Percentiles rank a stretch among this genome's conserved stretches.
Conservation (phyloP, 2,888 invertebrate species). For the Taenaris catops region DNA sequence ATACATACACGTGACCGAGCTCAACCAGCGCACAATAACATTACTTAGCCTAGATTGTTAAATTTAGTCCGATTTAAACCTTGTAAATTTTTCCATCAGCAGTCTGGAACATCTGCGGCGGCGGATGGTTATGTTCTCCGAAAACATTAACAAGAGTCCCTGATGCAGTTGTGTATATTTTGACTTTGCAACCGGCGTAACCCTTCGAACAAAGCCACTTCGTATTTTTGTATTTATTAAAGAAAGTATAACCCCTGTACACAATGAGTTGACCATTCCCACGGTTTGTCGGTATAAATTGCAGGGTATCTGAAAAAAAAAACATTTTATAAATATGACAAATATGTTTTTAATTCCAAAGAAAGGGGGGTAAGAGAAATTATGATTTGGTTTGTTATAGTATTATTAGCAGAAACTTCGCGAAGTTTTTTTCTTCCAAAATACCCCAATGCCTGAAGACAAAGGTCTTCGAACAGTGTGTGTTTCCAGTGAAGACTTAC, state of each 20-base stretch:
- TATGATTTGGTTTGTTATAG: too few species aligned
- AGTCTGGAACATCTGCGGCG: background rate
- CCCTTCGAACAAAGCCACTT: conserved; percentile 8
- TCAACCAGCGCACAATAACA: too few species aligned
- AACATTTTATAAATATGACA: too few species aligned
- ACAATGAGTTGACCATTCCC: conserved; percentile 3
- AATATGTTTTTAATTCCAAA: too few species aligned
- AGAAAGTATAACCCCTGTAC: conserved; percentile 9
- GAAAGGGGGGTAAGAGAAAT: too few species aligned
- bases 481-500: too few species aligned
- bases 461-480: too few species aligned
- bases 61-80: background rate
- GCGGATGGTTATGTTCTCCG: conserved; percentile 2
- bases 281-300: conserved; percentile 4
- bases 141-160: background rate
- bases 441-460: too few species aligned
- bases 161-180: conserved; percentile 1
- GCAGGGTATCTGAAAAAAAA: conserved; percentile 2
- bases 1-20: too few species aligned
- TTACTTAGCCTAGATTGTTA: too few species aligned
- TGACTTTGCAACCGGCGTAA: conserved; percentile 3
- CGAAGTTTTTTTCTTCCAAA: too few species aligned
- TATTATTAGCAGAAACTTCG: too few species aligned
- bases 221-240: conserved; percentile 8
- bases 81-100: conserved; percentile 1